Percentiles rank a stretch among this genome's conserved stretches.
Conservation (phyloP, 1,140 invertebrate genomes). For the Pemphigus obesinymphae region DNA sequence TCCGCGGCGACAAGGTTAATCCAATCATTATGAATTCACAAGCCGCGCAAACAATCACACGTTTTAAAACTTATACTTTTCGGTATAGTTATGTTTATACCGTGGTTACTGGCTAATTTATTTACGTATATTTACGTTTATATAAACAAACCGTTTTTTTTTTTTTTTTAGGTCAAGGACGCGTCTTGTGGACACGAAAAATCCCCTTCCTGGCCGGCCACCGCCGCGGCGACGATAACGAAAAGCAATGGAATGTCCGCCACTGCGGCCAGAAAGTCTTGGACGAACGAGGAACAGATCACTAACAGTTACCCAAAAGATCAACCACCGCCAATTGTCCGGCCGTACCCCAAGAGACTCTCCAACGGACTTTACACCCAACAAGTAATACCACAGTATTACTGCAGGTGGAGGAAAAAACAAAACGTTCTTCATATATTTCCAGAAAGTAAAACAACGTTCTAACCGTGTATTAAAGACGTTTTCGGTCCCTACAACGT, state of each 20-base stretch:
- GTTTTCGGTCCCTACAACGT: too few relatives aligned
- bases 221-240: conserved; percentile 50
- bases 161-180: conserved; percentile 26
- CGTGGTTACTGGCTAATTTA: too few relatives aligned
- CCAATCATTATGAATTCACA: background rate
- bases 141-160: background rate
- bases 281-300: conserved; percentile 57
- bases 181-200: conserved; percentile 63
- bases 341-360: conserved; percentile 62
- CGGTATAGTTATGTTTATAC: too few relatives aligned
- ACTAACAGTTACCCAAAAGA: conserved; percentile 64
- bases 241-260: conserved; percentile 54
- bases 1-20: background rate
- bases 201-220: conserved; percentile 72
- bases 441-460: too few relatives aligned
- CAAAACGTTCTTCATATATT: too few relatives aligned
- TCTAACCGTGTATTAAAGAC: too few relatives aligned
- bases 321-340: conserved; percentile 60
- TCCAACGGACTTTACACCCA: conserved; percentile 62
- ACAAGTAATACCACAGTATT: conserved; percentile 55
- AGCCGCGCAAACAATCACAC: background rate
- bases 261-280: conserved; percentile 62
- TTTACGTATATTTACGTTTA: too few relatives aligned
- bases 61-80: background rate
- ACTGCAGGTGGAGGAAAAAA: too few relatives aligned